Percentiles rank a stretch among this genome's conserved stretches.
Evolutionary conservation across 2,797 vertebrate genomes (phyloP).

Genomic region (Onychomys arenicola): DNA sequence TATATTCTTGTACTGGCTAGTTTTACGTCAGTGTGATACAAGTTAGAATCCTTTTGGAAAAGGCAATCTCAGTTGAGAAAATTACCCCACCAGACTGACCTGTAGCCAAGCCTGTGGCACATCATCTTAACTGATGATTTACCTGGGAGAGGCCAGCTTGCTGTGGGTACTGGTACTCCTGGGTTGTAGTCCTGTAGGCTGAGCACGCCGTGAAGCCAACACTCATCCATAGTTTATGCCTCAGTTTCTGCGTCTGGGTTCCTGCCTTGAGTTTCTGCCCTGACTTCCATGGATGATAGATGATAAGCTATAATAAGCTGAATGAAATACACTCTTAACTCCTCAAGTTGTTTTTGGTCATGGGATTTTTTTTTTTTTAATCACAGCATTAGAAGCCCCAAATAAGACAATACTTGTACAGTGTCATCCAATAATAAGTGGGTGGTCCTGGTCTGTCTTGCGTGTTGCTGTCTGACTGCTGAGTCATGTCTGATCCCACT

Average conservation of each 20-base stretch:
- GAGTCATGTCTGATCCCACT: background rate
- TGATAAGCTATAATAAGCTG: background rate
- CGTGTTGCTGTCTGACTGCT: background rate
- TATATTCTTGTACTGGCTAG: background rate
- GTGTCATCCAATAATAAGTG: too few relatives aligned
- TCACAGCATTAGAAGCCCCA: background rate
- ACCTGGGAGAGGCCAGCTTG: background rate
- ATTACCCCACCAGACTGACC: background rate
- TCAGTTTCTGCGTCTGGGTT: background rate
- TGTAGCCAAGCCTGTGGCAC: background rate
- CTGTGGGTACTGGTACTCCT: background rate
- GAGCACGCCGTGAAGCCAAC: background rate
- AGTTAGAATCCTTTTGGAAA: background rate
- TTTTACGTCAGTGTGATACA: background rate
- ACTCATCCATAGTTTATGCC: too few relatives aligned
- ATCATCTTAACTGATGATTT: background rate
- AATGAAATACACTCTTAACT: background rate
- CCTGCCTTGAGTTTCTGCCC: background rate
- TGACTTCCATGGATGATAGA: background rate
- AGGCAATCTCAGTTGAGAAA: background rate
- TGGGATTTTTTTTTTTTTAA: background rate
- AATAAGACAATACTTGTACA: background rate
- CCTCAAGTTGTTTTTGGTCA: background rate
- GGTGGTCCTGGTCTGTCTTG: background rate
- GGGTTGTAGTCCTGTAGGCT: background rate